Conservation (phyloP, 1,140 invertebrate species). For the Euglossa dilemma region DNA sequence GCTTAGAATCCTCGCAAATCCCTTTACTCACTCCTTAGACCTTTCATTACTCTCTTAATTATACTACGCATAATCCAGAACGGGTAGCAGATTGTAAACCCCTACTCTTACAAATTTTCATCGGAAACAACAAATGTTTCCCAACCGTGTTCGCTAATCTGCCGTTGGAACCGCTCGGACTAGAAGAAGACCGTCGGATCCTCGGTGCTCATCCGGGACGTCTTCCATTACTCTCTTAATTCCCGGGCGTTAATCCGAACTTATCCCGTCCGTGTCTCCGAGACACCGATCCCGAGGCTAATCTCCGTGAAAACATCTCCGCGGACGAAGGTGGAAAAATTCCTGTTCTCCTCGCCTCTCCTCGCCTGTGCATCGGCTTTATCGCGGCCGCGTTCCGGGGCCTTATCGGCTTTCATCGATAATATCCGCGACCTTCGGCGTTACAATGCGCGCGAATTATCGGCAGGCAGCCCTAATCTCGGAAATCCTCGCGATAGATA, state of each 20-base stretch:
- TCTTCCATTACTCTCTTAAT: too few relatives aligned
- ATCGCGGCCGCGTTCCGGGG: background rate
- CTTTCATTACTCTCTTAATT: too few relatives aligned
- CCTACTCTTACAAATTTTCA: too few relatives aligned
- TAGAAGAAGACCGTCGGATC: too few relatives aligned
- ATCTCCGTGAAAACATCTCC: background rate
- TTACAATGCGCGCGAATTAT: constrained; percentile 45
- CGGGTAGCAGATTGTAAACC: too few relatives aligned
- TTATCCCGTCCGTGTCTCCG: background rate
- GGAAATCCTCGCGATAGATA: constrained; percentile 36
- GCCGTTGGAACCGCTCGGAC: too few relatives aligned
- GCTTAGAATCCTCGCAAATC: too few relatives aligned
- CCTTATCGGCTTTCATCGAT: constrained; percentile 30
- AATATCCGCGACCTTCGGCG: constrained; percentile 26
- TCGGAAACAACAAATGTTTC: too few relatives aligned
- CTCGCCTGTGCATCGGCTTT: background rate
- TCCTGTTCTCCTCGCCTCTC: background rate
- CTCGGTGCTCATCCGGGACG: too few relatives aligned
- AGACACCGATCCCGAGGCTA: background rate
- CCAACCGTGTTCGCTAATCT: too few relatives aligned
- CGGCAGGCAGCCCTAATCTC: constrained; percentile 38
- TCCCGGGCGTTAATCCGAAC: background rate
- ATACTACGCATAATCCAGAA: too few relatives aligned
- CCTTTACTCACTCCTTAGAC: too few relatives aligned
- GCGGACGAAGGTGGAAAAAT: background rate